These are phyloP conservation scores for Morpho deidamia DNA, from an alignment of 2,888 invertebrate genomes.

Conservation along the genomic window DNA sequence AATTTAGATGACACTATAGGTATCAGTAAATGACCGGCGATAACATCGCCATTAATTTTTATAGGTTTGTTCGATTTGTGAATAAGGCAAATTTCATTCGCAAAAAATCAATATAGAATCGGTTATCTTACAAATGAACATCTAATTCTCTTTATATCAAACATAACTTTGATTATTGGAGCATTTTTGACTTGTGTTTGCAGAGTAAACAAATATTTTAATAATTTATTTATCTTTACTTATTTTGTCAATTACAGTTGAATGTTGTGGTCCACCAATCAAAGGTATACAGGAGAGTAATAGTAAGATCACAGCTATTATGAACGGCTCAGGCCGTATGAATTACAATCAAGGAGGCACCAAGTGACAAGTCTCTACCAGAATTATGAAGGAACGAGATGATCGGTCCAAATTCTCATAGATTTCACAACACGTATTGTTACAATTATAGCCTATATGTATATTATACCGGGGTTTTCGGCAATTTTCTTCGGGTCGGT, in stretches of 20 bases:
- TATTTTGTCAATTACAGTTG: conserved; percentile 9
- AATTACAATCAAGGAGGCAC: conserved; percentile 74
- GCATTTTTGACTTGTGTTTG: conserved; percentile 4
- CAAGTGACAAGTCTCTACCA: conserved; percentile 74
- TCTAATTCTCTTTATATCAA: background rate
- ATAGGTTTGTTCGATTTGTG: background rate
- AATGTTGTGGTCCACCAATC: conserved; percentile 46
- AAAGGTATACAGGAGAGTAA: conserved; percentile 36
- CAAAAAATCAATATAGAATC: too few relatives aligned
- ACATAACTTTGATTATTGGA: conserved; percentile 21
- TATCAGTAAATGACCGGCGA: too few relatives aligned
- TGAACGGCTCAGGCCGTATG: conserved; percentile 43
- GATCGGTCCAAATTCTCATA: conserved; percentile 61
- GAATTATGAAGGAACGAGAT: conserved; percentile 59
- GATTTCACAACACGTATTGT: conserved; percentile 78
- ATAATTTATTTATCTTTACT: too few relatives aligned
- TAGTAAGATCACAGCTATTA: conserved; percentile 41
- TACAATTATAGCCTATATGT: conserved; percentile 75
- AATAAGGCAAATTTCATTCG: too few relatives aligned
- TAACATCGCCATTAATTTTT: conserved; percentile 5
- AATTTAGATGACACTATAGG: too few relatives aligned
- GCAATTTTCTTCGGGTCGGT: conserved; percentile 95
- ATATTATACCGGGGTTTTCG: conserved; percentile 97
- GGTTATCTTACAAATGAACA: background rate
- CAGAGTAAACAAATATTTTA: too few relatives aligned